Percentiles rank a stretch among this genome's conserved stretches.
These are phyloP conservation scores for Nasonovia ribisnigri DNA, from an alignment of 2,888 invertebrate species.

Conservation along the genomic window DNA sequence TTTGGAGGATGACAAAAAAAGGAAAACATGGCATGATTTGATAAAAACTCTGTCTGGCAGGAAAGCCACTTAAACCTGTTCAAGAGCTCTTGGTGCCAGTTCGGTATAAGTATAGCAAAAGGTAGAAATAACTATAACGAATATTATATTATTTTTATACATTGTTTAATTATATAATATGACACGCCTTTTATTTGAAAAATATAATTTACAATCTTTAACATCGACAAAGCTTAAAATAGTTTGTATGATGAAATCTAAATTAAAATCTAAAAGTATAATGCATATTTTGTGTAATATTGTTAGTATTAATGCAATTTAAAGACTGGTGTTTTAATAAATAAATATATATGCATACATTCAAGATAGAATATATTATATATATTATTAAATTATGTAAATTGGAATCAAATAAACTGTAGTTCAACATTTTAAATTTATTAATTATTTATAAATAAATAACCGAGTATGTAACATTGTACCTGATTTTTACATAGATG, in stretches of 20 bases:
- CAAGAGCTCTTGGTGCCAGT: neutral
- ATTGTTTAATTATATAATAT: neutral
- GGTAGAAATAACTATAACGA: neutral
- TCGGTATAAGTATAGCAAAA: neutral
- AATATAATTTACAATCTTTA: neutral
- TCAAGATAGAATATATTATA: neutral
- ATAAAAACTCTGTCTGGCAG: neutral
- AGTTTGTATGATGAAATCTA: neutral
- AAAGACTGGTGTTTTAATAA: neutral
- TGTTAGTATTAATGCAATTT: neutral
- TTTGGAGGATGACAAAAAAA: neutral
- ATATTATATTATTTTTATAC: slow-evolving; percentile 3
- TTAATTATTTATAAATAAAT: too few species aligned
- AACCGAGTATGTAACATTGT: too few species aligned
- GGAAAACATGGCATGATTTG: neutral
- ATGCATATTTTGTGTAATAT: neutral
- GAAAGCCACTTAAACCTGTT: slow-evolving; percentile 28
- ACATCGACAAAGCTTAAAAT: neutral
- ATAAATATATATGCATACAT: neutral
- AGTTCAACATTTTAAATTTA: neutral
- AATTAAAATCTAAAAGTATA: neutral
- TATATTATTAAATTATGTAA: neutral
- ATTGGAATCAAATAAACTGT: neutral
- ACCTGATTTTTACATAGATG: neutral
- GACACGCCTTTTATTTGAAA: neutral